Percentiles rank a stretch among this genome's conserved stretches.
Conservation (phyloP, 2,113 vertebrate genomes). For the Notothenia coriiceps region DNA sequence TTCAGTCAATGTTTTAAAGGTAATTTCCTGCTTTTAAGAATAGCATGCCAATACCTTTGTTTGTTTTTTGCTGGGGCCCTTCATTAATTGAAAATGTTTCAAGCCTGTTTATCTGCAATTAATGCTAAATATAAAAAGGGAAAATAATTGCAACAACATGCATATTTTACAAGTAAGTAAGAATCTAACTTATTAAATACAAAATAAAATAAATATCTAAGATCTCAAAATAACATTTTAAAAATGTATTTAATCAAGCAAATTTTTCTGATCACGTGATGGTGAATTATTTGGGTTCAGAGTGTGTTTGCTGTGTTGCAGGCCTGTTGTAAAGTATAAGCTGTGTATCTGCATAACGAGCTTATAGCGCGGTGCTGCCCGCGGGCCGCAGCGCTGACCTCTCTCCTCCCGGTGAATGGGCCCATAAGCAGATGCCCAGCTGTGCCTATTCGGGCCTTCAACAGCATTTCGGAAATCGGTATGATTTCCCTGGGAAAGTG, state of each 20-base stretch:
- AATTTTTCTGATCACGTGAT: conserved; percentile 3
- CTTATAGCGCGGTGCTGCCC: conserved; percentile 62
- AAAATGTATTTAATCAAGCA: too few relatives aligned
- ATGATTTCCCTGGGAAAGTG: conserved; percentile 91
- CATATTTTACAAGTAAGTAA: neutral
- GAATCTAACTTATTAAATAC: neutral
- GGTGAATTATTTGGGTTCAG: neutral
- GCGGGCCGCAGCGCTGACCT: conserved; percentile 83
- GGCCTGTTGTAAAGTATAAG: conserved; percentile 21
- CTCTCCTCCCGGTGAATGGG: conserved; percentile 85
- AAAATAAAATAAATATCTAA: neutral
- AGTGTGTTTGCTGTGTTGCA: neutral
- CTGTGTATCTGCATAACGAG: conserved; percentile 64
- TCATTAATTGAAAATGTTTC: neutral
- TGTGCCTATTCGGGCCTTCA: conserved; percentile 90
- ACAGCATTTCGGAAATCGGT: conserved; percentile 90
- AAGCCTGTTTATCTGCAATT: neutral
- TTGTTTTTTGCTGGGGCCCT: neutral
- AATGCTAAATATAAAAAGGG: neutral
- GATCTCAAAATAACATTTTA: neutral
- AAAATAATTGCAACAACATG: neutral
- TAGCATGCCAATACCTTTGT: neutral
- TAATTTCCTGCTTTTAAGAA: conserved; percentile 30
- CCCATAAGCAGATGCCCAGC: conserved; percentile 85
- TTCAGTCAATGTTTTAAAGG: conserved; percentile 35